Evolutionary conservation across 2,113 vertebrate species (phyloP).

Genomic region (Chiloscyllium plagiosum): DNA sequence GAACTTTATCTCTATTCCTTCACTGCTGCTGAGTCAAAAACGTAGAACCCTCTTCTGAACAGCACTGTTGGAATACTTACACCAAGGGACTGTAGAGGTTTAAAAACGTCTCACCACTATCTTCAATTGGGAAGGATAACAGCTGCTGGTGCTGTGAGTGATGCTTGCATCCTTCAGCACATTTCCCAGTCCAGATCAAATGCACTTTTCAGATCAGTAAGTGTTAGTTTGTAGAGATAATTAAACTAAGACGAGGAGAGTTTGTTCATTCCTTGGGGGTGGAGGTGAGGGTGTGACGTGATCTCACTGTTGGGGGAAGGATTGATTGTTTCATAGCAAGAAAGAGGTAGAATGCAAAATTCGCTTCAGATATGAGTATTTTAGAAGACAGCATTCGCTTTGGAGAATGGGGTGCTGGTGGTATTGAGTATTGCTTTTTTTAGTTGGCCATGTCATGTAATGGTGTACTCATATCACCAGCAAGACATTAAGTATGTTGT

Average conservation of each 20-base stretch:
- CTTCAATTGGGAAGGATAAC: background rate
- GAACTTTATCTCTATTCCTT: background rate
- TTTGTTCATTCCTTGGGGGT: background rate
- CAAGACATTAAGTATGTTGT: too few relatives aligned
- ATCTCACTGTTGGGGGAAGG: background rate
- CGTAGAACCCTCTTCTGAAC: background rate
- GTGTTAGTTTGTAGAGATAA: background rate
- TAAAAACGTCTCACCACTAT: background rate
- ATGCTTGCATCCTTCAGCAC: too few relatives aligned
- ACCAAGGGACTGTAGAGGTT: background rate
- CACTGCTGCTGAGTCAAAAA: background rate
- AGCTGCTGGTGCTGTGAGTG: too few relatives aligned
- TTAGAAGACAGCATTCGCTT: background rate
- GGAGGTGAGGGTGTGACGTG: background rate
- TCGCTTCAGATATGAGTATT: background rate
- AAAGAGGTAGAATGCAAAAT: too few relatives aligned
- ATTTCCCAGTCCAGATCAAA: too few relatives aligned
- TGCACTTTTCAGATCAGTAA: background rate
- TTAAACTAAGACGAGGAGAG: background rate
- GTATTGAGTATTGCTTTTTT: background rate
- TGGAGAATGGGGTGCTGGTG: background rate
- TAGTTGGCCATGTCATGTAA: background rate
- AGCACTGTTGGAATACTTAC: background rate
- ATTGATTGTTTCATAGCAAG: background rate
- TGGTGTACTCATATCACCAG: background rate